Percentiles rank a stretch among this genome's conserved stretches.
phyloP scores from a whole-genome alignment of 2,113 vertebrate species.

The Scortum barcoo region DNA sequence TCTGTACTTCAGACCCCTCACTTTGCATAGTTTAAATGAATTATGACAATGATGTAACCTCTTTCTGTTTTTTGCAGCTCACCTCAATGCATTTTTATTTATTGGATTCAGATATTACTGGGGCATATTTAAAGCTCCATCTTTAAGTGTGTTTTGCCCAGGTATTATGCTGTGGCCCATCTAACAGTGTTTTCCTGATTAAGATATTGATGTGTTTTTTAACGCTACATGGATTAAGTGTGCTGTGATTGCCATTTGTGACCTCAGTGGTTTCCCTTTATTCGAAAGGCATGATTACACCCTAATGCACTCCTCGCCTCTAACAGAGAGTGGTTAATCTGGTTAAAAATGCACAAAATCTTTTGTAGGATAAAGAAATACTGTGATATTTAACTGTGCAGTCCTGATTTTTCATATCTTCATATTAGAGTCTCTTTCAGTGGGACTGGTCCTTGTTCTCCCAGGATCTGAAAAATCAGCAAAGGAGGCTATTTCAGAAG shows the following conservation, averaged over 20 bases:
- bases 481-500: conserved; percentile 1
- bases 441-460: conserved; percentile 15
- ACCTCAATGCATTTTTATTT: conserved; percentile 89
- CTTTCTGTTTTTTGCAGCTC: conserved; percentile 66
- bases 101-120: conserved; percentile 79
- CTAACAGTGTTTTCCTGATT: conserved; percentile 75
- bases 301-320: conserved; percentile 39
- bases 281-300: conserved; percentile 55
- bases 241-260: conserved; percentile 78
- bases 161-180: conserved; percentile 75
- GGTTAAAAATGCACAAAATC: conserved; percentile 59
- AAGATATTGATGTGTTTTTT: conserved; percentile 75
- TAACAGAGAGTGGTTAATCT: conserved; percentile 28
- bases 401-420: conserved; percentile 34
- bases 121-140: conserved; percentile 63
- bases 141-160: conserved; percentile 68
- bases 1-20: conserved; percentile 86
- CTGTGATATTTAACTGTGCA: conserved; percentile 44
- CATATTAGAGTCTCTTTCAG: conserved; percentile 24
- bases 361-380: conserved; percentile 57
- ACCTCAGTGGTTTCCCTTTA: conserved; percentile 71
- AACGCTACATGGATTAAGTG: conserved; percentile 75
- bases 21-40: conserved; percentile 77
- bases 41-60: conserved; percentile 83
- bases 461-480: conserved; percentile 44